Evolutionary conservation across 2,888 invertebrate genomes (phyloP), one percentile per base, ranked within the genome.

Genomic region (Ecliptopera silaceata): DNA sequence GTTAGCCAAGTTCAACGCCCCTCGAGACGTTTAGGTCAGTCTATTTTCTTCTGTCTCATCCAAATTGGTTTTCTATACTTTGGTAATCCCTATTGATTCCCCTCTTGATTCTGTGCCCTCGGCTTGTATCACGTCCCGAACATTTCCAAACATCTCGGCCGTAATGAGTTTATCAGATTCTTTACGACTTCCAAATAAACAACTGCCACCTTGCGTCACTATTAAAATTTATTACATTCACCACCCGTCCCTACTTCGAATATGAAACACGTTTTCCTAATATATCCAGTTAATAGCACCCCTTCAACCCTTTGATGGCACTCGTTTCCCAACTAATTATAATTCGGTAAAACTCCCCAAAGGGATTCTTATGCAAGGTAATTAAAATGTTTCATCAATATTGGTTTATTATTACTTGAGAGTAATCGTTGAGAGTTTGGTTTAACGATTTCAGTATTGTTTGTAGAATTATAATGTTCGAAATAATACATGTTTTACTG

Each of bases 351-450:
- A 74, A 70, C 75, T 64, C 67, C 64, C 66, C 66, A 59, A 31
- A 46, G 61, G 65, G 59, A 50, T 62, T 68, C 66, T 71, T 65
- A 70, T 67, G 75, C 71, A 71, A 70, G 76, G 74, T 79, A 77
- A 80, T 83, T 81, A 78, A 73, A 66, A 74, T 69, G 68, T 69
- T 68, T 63, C 69, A 71, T 73, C 77, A 76, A 76, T 75, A 81
- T 75, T 74, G 64, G 66, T 66, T 59, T 58, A 61, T 62, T 48
- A 52, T 57, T 57, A 59, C 45, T 53, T 59, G 42, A 36, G 32
- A 46, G 48, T 58, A 50, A 56, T 62, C 44, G 49, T 56, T 57
- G 26, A 43, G 54, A 43, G 54, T 53, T 55, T 57, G 51, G 45
- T 58, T 56, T 46, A 34, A 45, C 22, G 22, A 36, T 53, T 53